Evolutionary conservation across 2,888 invertebrate genomes (phyloP).

Genomic region (Eupithecia tripunctaria): DNA sequence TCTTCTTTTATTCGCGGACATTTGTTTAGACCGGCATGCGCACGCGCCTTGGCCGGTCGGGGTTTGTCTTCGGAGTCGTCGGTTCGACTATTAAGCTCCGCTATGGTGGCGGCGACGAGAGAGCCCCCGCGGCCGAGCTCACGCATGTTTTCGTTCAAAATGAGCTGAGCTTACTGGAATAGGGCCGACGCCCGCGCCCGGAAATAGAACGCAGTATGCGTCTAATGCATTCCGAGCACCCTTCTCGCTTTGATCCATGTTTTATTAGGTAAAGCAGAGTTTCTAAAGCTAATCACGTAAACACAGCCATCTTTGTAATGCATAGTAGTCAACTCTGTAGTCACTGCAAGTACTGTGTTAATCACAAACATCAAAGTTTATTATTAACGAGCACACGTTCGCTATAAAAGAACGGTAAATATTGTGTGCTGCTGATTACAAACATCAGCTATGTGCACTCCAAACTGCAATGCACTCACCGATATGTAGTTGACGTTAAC

Average conservation of each 20-base stretch:
- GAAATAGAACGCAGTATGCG: conserved; percentile 79
- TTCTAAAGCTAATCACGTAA: conserved; percentile 45
- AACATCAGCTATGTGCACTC: conserved; percentile 48
- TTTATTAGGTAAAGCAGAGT: conserved; percentile 58
- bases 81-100: conserved; percentile 76
- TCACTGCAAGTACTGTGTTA: conserved; percentile 33
- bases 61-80: conserved; percentile 65
- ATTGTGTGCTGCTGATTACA: conserved; percentile 30
- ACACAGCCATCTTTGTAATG: conserved; percentile 45
- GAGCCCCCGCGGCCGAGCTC: conserved; percentile 84
- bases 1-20: conserved; percentile 54
- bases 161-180: conserved; percentile 75
- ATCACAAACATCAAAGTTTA: conserved; percentile 35
- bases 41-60: conserved; percentile 65
- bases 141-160: conserved; percentile 82
- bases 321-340: conserved; percentile 35
- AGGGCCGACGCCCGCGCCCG: conserved; percentile 79
- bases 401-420: conserved; percentile 43
- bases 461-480: conserved; percentile 69
- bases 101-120: conserved; percentile 85
- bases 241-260: conserved; percentile 70
- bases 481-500: conserved; percentile 78
- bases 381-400: conserved; percentile 37
- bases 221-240: conserved; percentile 76
- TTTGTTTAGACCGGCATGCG: conserved; percentile 61